phyloP scores from a whole-genome alignment of 1,140 invertebrate genomes.

The Amphibalanus amphitrite region DNA sequence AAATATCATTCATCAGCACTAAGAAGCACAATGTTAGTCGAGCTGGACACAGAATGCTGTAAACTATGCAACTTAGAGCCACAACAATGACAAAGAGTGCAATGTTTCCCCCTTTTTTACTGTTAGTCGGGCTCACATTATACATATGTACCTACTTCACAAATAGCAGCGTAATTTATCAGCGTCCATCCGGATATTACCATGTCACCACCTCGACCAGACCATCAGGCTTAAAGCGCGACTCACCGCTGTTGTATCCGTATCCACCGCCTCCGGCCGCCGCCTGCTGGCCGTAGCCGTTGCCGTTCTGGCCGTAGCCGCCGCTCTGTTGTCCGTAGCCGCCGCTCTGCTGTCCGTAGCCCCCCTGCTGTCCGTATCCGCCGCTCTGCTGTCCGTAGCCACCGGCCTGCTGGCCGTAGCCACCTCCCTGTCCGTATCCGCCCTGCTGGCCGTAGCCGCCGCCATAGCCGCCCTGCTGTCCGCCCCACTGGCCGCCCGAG shows the following conservation, averaged over 20 bases:
- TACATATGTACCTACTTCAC: too few species aligned
- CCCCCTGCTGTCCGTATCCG: not conserved
- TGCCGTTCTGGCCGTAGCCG: not conserved
- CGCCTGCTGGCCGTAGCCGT: not conserved
- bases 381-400: not conserved
- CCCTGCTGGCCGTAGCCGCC: conserved; percentile 1
- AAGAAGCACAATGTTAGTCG: too few species aligned
- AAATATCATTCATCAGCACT: too few species aligned
- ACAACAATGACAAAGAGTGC: too few species aligned
- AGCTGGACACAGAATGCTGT: too few species aligned
- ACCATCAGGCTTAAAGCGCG: too few species aligned
- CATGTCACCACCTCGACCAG: too few species aligned
- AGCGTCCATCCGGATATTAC: too few species aligned
- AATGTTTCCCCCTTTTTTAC: too few species aligned
- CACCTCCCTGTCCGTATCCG: not conserved
- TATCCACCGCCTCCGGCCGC: not conserved
- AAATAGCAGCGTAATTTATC: too few species aligned
- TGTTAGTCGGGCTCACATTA: too few species aligned
- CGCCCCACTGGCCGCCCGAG: not conserved
- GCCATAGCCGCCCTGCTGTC: conserved; percentile 21
- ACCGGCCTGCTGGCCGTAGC: not conserved
- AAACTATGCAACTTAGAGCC: too few species aligned
- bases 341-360: not conserved
- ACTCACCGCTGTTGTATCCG: not conserved
- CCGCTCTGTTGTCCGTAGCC: not conserved